Percentiles rank a stretch among this genome's conserved stretches.
These are phyloP conservation scores for Mystacornis crossleyi DNA, from an alignment of 2,113 vertebrate genomes.

Conservation along the genomic window DNA sequence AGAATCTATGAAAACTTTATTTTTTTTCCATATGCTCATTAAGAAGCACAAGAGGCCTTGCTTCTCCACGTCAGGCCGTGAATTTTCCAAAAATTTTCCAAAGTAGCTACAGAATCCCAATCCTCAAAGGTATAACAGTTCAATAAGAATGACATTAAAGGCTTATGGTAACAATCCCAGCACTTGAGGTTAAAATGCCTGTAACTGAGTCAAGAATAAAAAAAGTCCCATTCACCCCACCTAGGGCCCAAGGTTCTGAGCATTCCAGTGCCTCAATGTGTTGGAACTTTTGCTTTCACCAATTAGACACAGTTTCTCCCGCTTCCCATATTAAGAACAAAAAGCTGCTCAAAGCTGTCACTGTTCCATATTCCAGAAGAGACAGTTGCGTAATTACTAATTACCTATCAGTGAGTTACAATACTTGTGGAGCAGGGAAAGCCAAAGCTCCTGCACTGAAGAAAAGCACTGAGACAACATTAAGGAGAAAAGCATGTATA, in stretches of 20 bases:
- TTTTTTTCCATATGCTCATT: background rate
- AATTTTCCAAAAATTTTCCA: background rate
- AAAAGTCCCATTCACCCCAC: background rate
- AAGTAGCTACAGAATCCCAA: background rate
- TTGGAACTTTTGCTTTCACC: background rate
- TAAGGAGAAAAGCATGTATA: background rate
- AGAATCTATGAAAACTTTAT: background rate
- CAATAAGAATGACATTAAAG: background rate
- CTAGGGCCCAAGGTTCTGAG: background rate
- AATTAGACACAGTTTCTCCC: background rate
- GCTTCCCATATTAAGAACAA: background rate
- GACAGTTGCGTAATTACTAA: background rate
- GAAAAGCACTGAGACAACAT: background rate
- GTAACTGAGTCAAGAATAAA: background rate
- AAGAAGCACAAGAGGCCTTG: background rate
- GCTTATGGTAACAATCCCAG: background rate
- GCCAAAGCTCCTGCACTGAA: background rate
- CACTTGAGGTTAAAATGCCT: background rate
- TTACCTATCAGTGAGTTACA: background rate
- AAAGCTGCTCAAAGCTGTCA: slow-evolving; percentile 11
- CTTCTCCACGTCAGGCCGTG: accelerated
- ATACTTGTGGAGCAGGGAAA: background rate
- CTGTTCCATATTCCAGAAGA: background rate
- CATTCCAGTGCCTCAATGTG: background rate
- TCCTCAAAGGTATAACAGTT: background rate